A percentile compares a stretch with the other conserved stretches of the same genome.
Conservation (phyloP, 2,797 vertebrate species). For the Rhynchonycteris naso region DNA sequence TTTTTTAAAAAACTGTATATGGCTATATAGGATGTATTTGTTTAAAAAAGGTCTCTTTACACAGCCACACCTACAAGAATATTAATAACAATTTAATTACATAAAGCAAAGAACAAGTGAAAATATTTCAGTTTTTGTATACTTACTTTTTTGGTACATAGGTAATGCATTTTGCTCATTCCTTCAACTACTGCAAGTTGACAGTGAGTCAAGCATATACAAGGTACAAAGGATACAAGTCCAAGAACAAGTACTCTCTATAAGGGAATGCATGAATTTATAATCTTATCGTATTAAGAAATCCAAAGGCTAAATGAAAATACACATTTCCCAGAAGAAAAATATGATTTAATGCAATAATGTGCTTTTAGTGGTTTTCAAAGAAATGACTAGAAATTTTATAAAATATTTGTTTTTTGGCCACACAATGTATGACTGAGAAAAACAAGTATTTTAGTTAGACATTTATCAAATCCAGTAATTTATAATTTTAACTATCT, state of each 20-base stretch:
- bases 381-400: slow-evolving; percentile 68
- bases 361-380: slow-evolving; percentile 63
- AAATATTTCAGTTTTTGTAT: slow-evolving; percentile 40
- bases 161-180: slow-evolving; percentile 46
- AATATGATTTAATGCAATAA: slow-evolving; percentile 42
- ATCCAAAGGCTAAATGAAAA: slow-evolving; percentile 44
- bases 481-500: slow-evolving; percentile 64
- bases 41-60: slow-evolving; percentile 3
- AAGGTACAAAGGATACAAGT: background rate
- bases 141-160: slow-evolving; percentile 50
- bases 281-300: slow-evolving; percentile 22
- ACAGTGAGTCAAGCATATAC: background rate
- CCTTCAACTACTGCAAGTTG: slow-evolving; percentile 18
- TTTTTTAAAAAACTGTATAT: slow-evolving; percentile 21
- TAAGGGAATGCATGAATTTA: slow-evolving; percentile 51
- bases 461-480: slow-evolving; percentile 68
- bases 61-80: background rate
- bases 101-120: slow-evolving; percentile 56
- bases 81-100: slow-evolving; percentile 37
- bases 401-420: slow-evolving; percentile 74
- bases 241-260: slow-evolving; percentile 29
- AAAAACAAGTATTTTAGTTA: slow-evolving; percentile 75
- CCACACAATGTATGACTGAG: slow-evolving; percentile 22
- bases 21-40: background rate
- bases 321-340: slow-evolving; percentile 61